Evolutionary conservation across 2,797 vertebrate genomes (phyloP), one percentile per base, ranked within the genome.

Genomic region (Cichlasoma orientale): DNA sequence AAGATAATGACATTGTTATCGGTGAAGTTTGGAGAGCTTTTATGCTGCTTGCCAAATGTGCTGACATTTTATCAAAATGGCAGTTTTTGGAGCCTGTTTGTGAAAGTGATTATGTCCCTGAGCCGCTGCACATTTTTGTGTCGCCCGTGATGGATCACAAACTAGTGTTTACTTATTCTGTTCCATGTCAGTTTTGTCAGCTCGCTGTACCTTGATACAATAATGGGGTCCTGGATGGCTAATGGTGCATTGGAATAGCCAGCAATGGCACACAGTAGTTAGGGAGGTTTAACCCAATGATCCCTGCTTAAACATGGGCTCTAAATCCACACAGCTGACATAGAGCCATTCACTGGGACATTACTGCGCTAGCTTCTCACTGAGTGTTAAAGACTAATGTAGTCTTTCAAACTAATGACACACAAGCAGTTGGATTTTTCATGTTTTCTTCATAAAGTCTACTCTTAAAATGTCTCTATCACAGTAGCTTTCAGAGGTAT

Each of bases 211-310:
- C 27, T 76, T 70, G 70, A 74, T 76, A 63, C 52, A 78, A 23
- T 70, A 75, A 78, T 33, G 41, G 16, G 44, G 31, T 77, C 59
- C 54, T 53, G 57, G 56, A 33, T 74, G 68, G 76, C 77, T 86
- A 87, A 89, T 88, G 84, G 79, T 78, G 79, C 13, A 0, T 38
- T 82, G 84, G 86, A 92, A 93, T 92, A 92, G 58, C 82, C 77
- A 13, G 61, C 78, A 84, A 21, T 82, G 84, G 69, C 86, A 57
- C 78, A 86, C 80, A 77, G 86, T 89, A 86, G 88, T 90, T 86
- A 82, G 81, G 63, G 82, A 84, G 88, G 80, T 90, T 91, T 90
- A 93, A 92, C 88, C 91, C 85, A 86, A 21, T 92, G 87, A 93
- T 89, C 91, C 92, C 90, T 81, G 57, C 79, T 91, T 86, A 89